Percentiles rank a stretch among this genome's conserved stretches.
Evolutionary conservation across 1,140 invertebrate genomes (phyloP).

Genomic region (Leptoteleia sp.): DNA sequence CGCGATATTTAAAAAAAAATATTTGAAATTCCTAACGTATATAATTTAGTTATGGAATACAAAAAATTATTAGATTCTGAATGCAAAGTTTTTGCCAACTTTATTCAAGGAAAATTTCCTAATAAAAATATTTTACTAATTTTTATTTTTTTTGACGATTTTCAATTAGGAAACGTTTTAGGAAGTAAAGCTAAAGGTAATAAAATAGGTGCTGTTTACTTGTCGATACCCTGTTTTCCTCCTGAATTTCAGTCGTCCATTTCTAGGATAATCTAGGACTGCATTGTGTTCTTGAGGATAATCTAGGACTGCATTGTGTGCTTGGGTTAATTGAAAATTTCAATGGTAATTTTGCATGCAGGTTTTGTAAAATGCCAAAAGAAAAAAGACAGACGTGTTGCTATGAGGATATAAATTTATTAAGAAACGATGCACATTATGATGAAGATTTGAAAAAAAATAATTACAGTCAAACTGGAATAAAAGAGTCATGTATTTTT

Average conservation of each 20-base stretch:
- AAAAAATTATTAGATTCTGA: constrained; percentile 21
- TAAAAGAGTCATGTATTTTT: too few species aligned
- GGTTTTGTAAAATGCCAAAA: too few species aligned
- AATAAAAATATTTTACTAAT: constrained; percentile 28
- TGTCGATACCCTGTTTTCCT: constrained; percentile 26
- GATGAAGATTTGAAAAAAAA: too few species aligned
- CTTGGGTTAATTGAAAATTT: constrained; percentile 59
- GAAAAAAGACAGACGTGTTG: too few species aligned
- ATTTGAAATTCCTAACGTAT: constrained; percentile 27
- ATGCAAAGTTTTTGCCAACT: constrained; percentile 23
- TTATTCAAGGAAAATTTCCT: constrained; percentile 23
- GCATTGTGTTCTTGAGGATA: constrained; percentile 57
- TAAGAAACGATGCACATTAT: too few species aligned
- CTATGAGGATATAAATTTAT: too few species aligned
- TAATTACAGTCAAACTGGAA: too few species aligned
- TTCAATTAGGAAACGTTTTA: constrained; percentile 30
- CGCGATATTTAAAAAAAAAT: constrained; percentile 24
- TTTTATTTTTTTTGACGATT: constrained; percentile 41
- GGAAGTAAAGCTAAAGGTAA: constrained; percentile 32
- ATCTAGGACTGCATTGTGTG: constrained; percentile 54
- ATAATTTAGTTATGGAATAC: constrained; percentile 19
- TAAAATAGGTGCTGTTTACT: constrained; percentile 37
- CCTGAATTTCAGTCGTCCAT: constrained; percentile 28
- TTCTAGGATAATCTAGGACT: constrained; percentile 1
- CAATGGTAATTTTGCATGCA: constrained; percentile 48